Conservation (phyloP, 1,140 invertebrate species). For the Drosophila takahashii region DNA sequence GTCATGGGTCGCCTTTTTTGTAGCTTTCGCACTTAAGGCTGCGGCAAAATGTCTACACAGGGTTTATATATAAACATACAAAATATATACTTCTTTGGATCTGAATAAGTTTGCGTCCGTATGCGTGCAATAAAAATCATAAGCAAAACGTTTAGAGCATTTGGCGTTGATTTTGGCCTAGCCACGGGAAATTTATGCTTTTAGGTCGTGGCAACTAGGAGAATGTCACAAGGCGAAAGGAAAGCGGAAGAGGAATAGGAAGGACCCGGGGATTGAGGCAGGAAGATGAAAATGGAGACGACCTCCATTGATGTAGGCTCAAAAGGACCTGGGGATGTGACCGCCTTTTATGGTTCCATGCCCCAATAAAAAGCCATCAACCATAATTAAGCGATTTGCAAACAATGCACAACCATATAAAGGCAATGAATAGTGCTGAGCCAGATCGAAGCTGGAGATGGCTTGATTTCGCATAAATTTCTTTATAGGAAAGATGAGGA, state of each 20-base stretch:
- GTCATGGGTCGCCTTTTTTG: conserved; percentile 33
- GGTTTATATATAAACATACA: conserved; percentile 4
- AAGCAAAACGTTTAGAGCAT: conserved; percentile 66
- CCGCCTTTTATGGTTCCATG: conserved; percentile 51
- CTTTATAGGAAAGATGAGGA: conserved; percentile 8
- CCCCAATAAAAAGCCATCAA: conserved; percentile 56
- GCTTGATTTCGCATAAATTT: conserved; percentile 35
- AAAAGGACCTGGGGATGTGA: conserved; percentile 26
- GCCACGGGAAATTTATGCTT: conserved; percentile 70
- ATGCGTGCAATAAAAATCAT: conserved; percentile 74
- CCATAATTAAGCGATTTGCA: conserved; percentile 63
- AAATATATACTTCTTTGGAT: conserved; percentile 4
- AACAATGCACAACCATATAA: conserved; percentile 50
- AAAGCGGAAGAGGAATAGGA: conserved; percentile 10
- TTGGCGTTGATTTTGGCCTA: conserved; percentile 67
- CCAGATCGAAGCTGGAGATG: conserved; percentile 26
- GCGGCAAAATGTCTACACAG: conserved; percentile 46
- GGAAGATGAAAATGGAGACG: conserved; percentile 17
- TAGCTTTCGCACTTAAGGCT: conserved; percentile 46
- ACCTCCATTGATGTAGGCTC: conserved; percentile 42
- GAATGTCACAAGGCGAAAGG: conserved; percentile 40
- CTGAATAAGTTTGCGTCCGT: conserved; percentile 22
- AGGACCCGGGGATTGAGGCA: background rate
- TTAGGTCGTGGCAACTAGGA: conserved; percentile 56
- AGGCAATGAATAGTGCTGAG: conserved; percentile 29